Evolutionary conservation across 1,140 invertebrate species (phyloP).

Genomic region (Babylonia areolata): DNA sequence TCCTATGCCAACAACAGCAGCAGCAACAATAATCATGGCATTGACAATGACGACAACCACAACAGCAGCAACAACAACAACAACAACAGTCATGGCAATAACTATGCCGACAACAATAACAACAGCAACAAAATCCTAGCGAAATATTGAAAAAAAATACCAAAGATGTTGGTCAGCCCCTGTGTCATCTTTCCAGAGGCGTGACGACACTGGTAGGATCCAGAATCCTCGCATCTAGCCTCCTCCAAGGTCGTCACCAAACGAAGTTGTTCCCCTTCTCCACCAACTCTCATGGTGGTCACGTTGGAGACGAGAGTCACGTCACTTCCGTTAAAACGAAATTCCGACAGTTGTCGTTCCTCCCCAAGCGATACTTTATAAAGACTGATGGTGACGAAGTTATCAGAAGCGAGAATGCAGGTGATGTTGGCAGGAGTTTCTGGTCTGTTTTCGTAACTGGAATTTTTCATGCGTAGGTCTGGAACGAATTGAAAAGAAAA

Average conservation of each 20-base stretch:
- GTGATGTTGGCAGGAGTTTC: not conserved
- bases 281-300: not conserved
- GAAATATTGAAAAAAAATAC: not conserved
- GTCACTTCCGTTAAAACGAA: not conserved
- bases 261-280: not conserved
- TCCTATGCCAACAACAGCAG: too few relatives aligned
- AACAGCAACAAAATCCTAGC: too few relatives aligned
- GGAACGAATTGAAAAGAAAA: not conserved
- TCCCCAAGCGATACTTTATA: not conserved
- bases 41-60: too few relatives aligned
- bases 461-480: not conserved
- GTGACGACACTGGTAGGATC: not conserved
- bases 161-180: not conserved
- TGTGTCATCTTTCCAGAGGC: not conserved
- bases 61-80: too few relatives aligned
- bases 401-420: not conserved
- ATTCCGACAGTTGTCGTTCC: not conserved
- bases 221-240: not conserved
- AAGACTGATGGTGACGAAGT: constrained; percentile 1
- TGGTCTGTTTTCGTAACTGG: not conserved
- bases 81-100: too few relatives aligned
- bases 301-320: not conserved
- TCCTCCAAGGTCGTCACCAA: not conserved
- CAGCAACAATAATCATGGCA: too few relatives aligned
- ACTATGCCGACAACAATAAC: too few relatives aligned